Evolutionary conservation across 2,888 invertebrate genomes (phyloP), one percentile per base, ranked within the genome.

Genomic region (Pyrgus malvae): DNA sequence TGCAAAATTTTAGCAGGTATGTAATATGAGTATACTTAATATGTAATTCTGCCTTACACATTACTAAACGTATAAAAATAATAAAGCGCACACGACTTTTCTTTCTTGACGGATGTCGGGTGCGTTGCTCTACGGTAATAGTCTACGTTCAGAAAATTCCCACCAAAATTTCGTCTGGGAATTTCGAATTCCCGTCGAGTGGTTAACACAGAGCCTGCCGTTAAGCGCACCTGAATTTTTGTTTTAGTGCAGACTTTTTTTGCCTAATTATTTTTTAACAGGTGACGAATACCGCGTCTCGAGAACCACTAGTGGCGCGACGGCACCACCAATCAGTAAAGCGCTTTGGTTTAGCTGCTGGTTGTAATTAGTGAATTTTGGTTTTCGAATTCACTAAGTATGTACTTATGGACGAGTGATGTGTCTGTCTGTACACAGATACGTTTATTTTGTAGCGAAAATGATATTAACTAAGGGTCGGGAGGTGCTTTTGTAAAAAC

Each of bases 201-300:
- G 80, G 73, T 74, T 77, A 78, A 78, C 81, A 83, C 82, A 81
- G 80, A 76, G 76, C 75, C 72, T 72, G 77, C 74, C 76, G 80
- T 78, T 69, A 75, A 80, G 79, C 75, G 78, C 85, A 82, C 83
- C 83, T 76, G 79, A 63, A 78, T 83, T 89, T 88, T 89, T 90
- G 86, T 89, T 88, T 83, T 84, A 74, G 72, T 78, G 72, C 78
- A 68, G 80, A 82, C 83, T 89, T 90, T 80, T 90, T 91, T 90
- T 90, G 89, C 87, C 90, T 91, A 90, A 90, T 91, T 91, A 91
- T 90, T 90, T 66, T 90, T 85, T 80, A 88, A 88, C 89, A 89
- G 89, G 89, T 89, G 89, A 89, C 89, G 89, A 87, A 86, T 83
- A 83, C 75, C 76, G 68, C 77, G 86, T 86, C 87, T 88, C 82